A percentile compares a stretch with the other conserved stretches of the same genome.
phyloP scores from a whole-genome alignment of 2,888 invertebrate species.

The Pasiphila rectangulata region DNA sequence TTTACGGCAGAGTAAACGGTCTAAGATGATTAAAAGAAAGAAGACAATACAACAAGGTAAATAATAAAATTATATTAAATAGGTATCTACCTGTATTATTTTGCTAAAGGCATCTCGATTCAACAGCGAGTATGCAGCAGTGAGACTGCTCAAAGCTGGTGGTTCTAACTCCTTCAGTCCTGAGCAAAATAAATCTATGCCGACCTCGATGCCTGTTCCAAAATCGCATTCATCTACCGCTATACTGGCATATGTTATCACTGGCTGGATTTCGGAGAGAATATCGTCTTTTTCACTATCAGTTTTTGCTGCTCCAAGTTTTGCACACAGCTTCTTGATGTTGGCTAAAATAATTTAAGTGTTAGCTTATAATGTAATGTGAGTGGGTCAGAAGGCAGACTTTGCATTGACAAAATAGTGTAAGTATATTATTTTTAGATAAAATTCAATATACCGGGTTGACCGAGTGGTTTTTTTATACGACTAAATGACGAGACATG shows the following conservation, averaged over 20 bases:
- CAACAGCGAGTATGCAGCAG: slow-evolving; percentile 88
- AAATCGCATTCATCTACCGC: slow-evolving; percentile 98
- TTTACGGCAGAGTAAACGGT: too few relatives aligned
- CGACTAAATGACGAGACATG: too few relatives aligned
- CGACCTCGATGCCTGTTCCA: slow-evolving; percentile 94
- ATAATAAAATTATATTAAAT: too few relatives aligned
- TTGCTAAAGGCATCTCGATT: slow-evolving; percentile 85
- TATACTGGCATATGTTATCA: slow-evolving; percentile 91
- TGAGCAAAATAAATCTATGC: slow-evolving; percentile 90
- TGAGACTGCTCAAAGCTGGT: slow-evolving; percentile 83
- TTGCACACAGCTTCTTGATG: slow-evolving; percentile 85
- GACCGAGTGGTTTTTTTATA: too few relatives aligned
- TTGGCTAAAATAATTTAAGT: slow-evolving; percentile 73
- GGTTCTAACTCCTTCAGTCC: slow-evolving; percentile 85
- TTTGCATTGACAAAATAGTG: too few relatives aligned
- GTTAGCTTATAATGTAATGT: too few relatives aligned
- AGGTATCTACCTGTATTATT: slow-evolving; percentile 85
- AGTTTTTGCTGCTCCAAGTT: slow-evolving; percentile 81
- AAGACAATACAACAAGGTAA: too few relatives aligned
- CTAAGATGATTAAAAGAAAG: too few relatives aligned
- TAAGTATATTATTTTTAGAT: too few relatives aligned
- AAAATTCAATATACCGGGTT: too few relatives aligned
- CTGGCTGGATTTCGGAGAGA: slow-evolving; percentile 87
- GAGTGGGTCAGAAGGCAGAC: not conserved
- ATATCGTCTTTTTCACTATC: slow-evolving; percentile 81